Percentiles rank a stretch among this genome's conserved stretches.
Conservation (phyloP, 2,888 invertebrate species). For the Catocala nupta region DNA sequence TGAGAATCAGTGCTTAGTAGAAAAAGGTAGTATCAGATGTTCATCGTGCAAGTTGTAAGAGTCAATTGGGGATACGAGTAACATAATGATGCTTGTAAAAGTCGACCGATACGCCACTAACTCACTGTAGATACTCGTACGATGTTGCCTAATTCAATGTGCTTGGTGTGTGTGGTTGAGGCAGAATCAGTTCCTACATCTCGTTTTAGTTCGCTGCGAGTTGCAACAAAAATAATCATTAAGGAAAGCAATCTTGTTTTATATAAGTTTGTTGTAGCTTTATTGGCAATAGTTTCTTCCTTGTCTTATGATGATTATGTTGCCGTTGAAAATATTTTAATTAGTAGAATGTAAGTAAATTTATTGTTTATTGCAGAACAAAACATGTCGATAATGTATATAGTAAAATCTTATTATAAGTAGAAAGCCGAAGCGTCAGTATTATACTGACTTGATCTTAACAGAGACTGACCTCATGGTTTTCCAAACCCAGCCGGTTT, state of each 20-base stretch:
- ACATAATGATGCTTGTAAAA: conserved; percentile 11
- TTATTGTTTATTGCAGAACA: no score
- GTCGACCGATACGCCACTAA: not conserved
- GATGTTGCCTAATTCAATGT: conserved; percentile 7
- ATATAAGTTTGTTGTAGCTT: not conserved
- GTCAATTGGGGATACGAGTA: conserved; percentile 1
- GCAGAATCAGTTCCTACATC: conserved; percentile 9
- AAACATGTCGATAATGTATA: no score
- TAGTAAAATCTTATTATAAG: no score
- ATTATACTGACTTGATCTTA: no score
- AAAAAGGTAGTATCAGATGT: conserved; percentile 5
- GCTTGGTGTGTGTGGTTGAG: conserved; percentile 10
- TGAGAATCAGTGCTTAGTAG: not conserved
- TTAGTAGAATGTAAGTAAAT: no score
- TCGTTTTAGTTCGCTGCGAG: conserved; percentile 16
- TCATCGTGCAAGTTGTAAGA: conserved; percentile 7
- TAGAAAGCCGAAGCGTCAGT: no score
- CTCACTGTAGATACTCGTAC: not conserved
- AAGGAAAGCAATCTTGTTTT: conserved; percentile 8
- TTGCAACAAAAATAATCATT: not conserved
- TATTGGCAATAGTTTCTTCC: conserved; percentile 6
- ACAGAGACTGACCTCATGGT: no score
- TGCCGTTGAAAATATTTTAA: no score
- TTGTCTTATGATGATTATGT: no score
- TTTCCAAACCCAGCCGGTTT: conserved; percentile 3